These are phyloP conservation scores for Silurus meridionalis DNA, from an alignment of 2,113 vertebrate species.

Conservation along the genomic window DNA sequence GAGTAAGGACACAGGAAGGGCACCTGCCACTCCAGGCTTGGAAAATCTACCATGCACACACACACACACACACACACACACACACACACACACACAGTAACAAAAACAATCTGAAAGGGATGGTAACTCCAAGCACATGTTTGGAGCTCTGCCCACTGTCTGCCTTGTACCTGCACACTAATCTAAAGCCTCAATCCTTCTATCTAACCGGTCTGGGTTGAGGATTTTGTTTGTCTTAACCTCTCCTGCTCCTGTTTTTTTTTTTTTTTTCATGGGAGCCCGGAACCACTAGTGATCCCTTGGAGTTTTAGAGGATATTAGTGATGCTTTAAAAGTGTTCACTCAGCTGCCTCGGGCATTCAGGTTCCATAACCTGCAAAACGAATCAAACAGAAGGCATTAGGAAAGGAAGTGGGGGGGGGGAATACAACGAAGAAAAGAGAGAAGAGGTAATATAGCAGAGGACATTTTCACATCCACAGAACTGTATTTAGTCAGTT, in stretches of 20 bases:
- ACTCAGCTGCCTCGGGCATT: conserved; percentile 40
- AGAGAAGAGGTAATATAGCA: not conserved
- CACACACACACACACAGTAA: not conserved
- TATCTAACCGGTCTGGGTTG: conserved; percentile 3
- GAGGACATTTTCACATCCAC: conserved; percentile 1
- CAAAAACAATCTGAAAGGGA: conserved; percentile 27
- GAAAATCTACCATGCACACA: conserved; percentile 34
- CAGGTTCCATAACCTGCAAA: conserved; percentile 32
- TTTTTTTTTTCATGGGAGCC: not conserved
- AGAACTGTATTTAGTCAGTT: conserved; percentile 17
- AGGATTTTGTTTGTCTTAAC: conserved; percentile 27
- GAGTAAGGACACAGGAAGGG: conserved; percentile 37
- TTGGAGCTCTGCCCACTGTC: conserved; percentile 32
- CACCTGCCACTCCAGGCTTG: conserved; percentile 43
- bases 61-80: not conserved
- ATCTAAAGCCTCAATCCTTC: not conserved
- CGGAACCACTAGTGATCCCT: conserved; percentile 26
- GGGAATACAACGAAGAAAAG: conserved; percentile 5
- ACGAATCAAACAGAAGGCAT: conserved; percentile 32
- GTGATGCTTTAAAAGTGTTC: conserved; percentile 38
- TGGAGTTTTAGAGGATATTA: conserved; percentile 27
- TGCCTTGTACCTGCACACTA: conserved; percentile 35
- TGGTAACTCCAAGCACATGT: conserved; percentile 31
- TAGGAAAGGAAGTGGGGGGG: conserved; percentile 16
- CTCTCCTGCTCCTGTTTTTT: not conserved